A percentile compares a stretch with the other conserved stretches of the same genome.
Conservation (phyloP, 1,140 invertebrate species). For the Myzus persicae region DNA sequence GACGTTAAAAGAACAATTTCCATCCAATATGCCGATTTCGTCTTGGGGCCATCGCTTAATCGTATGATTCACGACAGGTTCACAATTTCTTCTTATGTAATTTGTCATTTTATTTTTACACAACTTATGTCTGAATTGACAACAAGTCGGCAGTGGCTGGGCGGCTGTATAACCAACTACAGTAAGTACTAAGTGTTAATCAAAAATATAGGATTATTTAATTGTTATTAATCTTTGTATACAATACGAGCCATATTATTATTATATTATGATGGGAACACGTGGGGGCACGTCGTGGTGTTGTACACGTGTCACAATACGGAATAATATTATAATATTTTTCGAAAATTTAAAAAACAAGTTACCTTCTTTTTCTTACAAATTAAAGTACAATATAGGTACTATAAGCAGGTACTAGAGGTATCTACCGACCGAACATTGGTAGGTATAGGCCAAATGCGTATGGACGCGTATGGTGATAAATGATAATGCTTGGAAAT, state of each 20-base stretch:
- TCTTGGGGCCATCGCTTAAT: conserved; percentile 1
- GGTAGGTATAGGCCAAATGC: background rate
- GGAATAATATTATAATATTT: background rate
- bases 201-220: background rate
- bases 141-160: background rate
- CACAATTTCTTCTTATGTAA: background rate
- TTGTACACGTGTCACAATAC: too few species aligned
- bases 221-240: background rate
- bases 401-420: too few species aligned
- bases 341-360: background rate
- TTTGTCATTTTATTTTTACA: background rate
- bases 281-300: too few species aligned
- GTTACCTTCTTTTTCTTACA: background rate
- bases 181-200: too few species aligned
- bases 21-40: background rate
- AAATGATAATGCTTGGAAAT: background rate
- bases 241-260: background rate
- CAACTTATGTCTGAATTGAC: background rate
- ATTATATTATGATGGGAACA: background rate
- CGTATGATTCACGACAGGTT: background rate
- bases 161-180: background rate
- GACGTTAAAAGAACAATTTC: conserved; percentile 40
- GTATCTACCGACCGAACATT: too few species aligned
- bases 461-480: background rate
- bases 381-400: too few species aligned